Base-by-base conservation (phyloP, 1,140 invertebrate genomes). In the Procambarus clarkii region DNA sequence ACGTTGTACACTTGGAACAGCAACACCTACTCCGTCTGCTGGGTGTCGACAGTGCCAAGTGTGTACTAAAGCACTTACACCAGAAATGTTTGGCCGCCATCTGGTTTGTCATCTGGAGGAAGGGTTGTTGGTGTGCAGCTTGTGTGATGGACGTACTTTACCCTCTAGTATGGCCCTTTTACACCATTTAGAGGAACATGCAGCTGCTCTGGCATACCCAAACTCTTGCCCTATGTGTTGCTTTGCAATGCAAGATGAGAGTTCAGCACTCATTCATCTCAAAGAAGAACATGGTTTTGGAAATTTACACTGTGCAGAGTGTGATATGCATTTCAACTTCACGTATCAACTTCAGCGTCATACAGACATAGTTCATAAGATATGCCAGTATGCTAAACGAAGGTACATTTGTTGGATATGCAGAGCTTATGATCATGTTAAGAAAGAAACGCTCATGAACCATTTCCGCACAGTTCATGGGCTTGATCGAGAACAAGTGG, bases 341-440 rank as follows among this genome's bases (percentile, higher is more conserved):
- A 93, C 91, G 13, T 92, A 93, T 60, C 92, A 93, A 64, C 78
- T 93, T 46, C 91, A 92, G 80, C 87, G 92, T 50, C 92, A 93
- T 58, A 93, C 87, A 21, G 92, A 93, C 81, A 93, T 93, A 50
- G 92, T 93, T 50, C 92, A 93, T 58, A 92, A 92, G 58, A 90
- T 93, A 45, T 93, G 92, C 48, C 85, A 71, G 13, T 93, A 93
- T 81, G 91, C 92, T 24, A 93, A 93, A 58, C 76, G 92, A 24
- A 82, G 92, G 1, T 93, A 93, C 79, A 93, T 93, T n/a, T 93
- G 92, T 85, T 93, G 92, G 92, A 93, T 93, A 18, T 93, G 92
- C 46, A 83, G 92, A 64, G 92, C 92, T 5, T 93, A 93, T 71
- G 92, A 93, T 76, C 92, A 93, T 24, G 92, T 93, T 24, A 93